Evolutionary conservation across 2,797 vertebrate genomes (phyloP).

Genomic region (Acanthopagrus latus): DNA sequence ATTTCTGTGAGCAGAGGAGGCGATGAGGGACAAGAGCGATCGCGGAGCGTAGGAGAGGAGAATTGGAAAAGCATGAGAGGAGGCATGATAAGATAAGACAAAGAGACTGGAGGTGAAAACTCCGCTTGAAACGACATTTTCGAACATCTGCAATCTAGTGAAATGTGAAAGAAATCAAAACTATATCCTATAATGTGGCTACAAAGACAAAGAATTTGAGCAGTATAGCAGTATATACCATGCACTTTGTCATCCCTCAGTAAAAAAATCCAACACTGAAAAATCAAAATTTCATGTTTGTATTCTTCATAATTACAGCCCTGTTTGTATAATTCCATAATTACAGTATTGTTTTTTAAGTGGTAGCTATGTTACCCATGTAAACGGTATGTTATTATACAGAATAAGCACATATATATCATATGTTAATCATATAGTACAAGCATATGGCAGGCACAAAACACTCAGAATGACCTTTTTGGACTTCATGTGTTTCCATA

Average conservation of each 20-base stretch:
- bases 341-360: constrained; percentile 1
- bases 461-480: neutral
- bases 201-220: neutral
- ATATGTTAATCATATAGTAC: constrained; percentile 17
- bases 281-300: neutral
- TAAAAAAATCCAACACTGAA: constrained; percentile 4
- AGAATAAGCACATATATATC: constrained; percentile 6
- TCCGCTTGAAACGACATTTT: constrained; percentile 21
- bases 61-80: constrained; percentile 36
- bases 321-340: neutral
- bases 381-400: constrained; percentile 8
- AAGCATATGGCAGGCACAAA: constrained; percentile 7
- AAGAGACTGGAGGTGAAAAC: constrained; percentile 36
- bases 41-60: constrained; percentile 38
- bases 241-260: neutral
- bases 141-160: constrained; percentile 6
- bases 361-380: constrained; percentile 8
- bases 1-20: constrained; percentile 69
- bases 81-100: constrained; percentile 28
- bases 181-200: neutral
- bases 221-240: neutral
- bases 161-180: neutral
- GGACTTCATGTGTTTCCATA: neutral
- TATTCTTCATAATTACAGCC: constrained; percentile 1
- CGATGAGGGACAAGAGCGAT: constrained; percentile 42